Percentiles rank a stretch among this genome's conserved stretches.
Conservation (phyloP, 2,113 vertebrate species). For the Nanger granti region DNA sequence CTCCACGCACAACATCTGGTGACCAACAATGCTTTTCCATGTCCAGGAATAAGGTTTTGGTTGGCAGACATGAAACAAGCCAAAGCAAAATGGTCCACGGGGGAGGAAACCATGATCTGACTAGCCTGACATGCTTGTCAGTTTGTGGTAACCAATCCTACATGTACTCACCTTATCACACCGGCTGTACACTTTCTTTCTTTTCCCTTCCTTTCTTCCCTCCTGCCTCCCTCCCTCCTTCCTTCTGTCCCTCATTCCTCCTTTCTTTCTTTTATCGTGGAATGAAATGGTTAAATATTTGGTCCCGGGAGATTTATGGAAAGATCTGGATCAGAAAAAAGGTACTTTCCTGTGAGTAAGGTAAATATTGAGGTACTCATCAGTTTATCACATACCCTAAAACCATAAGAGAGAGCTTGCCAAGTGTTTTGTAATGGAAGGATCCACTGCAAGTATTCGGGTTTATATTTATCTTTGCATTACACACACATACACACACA, state of each 20-base stretch:
- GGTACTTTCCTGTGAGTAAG: constrained; percentile 5
- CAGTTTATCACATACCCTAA: constrained; percentile 1
- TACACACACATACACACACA: neutral
- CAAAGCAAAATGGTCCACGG: neutral
- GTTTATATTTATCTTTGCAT: constrained; percentile 35
- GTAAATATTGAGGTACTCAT: constrained; percentile 7
- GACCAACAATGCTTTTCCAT: neutral
- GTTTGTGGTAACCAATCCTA: neutral
- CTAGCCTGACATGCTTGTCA: neutral
- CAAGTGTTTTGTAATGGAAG: constrained; percentile 22
- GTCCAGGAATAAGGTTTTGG: constrained; percentile 3
- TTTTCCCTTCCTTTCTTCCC: too few species aligned
- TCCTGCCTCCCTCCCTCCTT: neutral
- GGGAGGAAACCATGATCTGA: neutral
- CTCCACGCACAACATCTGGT: neutral
- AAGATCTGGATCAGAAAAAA: constrained; percentile 24
- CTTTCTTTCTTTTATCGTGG: neutral
- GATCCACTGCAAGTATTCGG: constrained; percentile 1
- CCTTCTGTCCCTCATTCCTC: accelerated
- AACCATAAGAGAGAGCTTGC: neutral
- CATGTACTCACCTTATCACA: neutral
- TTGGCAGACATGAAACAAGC: neutral
- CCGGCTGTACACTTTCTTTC: neutral
- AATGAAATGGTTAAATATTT: constrained; percentile 32
- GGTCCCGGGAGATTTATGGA: neutral